phyloP scores from a whole-genome alignment of 2,888 invertebrate species.

The Rotaria magnacalcarata region DNA sequence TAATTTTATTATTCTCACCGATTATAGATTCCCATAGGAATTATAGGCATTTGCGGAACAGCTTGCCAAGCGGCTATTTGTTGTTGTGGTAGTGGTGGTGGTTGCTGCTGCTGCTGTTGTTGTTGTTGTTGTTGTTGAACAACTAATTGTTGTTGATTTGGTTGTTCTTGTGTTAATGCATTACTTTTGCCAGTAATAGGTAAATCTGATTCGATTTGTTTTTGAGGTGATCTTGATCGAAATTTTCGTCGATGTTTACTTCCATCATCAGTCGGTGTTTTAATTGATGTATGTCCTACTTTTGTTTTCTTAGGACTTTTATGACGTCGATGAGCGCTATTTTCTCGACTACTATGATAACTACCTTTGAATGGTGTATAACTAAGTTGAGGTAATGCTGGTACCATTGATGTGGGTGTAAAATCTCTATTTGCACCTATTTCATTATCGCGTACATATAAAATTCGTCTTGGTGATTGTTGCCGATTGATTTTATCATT shows the following conservation, averaged over 20 bases:
- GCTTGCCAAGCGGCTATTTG: background rate
- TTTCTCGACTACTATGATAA: slow-evolving; percentile 20
- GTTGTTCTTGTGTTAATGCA: background rate
- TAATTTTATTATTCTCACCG: background rate
- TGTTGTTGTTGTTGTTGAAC: background rate
- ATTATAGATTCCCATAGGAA: slow-evolving; percentile 14
- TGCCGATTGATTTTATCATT: background rate
- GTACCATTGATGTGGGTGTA: background rate
- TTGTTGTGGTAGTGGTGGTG: background rate
- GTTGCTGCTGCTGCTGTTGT: background rate
- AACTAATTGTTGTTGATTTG: background rate
- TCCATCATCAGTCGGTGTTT: background rate
- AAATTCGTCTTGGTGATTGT: background rate
- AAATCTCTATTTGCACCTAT: background rate
- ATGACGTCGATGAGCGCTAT: background rate
- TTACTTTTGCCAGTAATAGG: too few species aligned
- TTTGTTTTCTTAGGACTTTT: background rate
- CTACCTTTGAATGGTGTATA: slow-evolving; percentile 22
- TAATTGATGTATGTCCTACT: background rate
- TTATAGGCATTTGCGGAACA: background rate
- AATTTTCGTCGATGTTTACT: slow-evolving; percentile 6
- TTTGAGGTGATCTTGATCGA: slow-evolving; percentile 14
- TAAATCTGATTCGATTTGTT: background rate
- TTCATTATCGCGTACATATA: background rate
- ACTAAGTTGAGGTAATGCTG: slow-evolving; percentile 7